Conservation (phyloP, 2,888 invertebrate genomes). For the Conops quadrifasciatus region DNA sequence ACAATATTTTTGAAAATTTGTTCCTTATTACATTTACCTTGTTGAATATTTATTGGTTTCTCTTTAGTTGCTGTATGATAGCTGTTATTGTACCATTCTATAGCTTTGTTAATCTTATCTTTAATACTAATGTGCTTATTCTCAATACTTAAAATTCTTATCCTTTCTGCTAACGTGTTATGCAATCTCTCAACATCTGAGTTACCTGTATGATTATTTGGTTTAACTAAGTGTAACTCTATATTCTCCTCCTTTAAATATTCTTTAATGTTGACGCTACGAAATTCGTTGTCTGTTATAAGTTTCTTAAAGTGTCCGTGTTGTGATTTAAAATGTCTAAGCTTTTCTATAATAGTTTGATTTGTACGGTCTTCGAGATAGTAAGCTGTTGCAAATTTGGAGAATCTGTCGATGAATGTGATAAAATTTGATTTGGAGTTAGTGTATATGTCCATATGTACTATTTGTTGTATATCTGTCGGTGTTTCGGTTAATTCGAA, state of each 20-base stretch:
- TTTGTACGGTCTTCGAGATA: constrained; percentile 14
- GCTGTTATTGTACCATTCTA: constrained; percentile 36
- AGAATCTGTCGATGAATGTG: background rate
- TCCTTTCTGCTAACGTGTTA: background rate
- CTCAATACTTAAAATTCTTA: background rate
- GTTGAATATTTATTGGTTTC: background rate
- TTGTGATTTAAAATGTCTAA: constrained; percentile 24
- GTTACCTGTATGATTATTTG: constrained; percentile 37
- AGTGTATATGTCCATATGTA: constrained; percentile 8
- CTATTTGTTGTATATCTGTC: background rate
- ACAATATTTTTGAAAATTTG: background rate
- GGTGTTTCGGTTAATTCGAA: constrained; percentile 13
- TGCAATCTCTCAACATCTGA: constrained; percentile 16
- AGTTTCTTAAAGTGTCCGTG: constrained; percentile 28
- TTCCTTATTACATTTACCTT: background rate
- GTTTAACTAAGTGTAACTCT: constrained; percentile 35
- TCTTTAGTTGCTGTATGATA: background rate
- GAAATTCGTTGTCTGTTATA: constrained; percentile 34
- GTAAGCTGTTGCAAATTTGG: constrained; percentile 4
- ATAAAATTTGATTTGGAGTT: constrained; percentile 11
- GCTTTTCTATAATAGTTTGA: constrained; percentile 17
- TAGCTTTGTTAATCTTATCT: background rate
- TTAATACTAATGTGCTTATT: background rate
- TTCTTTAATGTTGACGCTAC: constrained; percentile 22
- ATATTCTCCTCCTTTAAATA: constrained; percentile 28